Evolutionary conservation across 2,888 invertebrate species (phyloP).

Genomic region (Hypena proboscidalis): DNA sequence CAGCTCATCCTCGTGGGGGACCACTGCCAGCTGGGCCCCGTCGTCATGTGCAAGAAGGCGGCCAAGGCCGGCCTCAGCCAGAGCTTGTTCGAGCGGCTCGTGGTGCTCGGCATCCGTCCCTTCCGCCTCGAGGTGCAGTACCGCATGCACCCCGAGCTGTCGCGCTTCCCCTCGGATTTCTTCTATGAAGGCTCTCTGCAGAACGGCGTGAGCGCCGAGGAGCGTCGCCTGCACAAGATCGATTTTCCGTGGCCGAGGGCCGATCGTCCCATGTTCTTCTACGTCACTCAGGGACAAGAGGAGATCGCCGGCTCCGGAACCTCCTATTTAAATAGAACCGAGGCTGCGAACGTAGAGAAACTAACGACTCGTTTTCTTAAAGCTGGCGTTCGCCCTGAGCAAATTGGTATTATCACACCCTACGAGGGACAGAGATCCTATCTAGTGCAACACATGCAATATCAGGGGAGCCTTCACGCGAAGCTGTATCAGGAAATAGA

Average conservation of each 20-base stretch:
- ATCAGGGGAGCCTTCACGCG: conserved; percentile 98
- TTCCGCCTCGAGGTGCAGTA: conserved; percentile 99
- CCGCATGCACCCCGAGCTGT: conserved; percentile 99
- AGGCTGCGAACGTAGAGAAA: conserved; percentile 99
- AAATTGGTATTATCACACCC: conserved; percentile 99
- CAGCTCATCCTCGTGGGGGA: conserved; percentile 99
- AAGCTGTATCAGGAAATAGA: conserved; percentile 99
- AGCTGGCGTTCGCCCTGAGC: conserved; percentile 98
- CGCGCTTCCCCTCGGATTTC: conserved; percentile 99
- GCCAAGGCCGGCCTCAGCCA: conserved; percentile 98
- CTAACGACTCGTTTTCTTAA: conserved; percentile 97
- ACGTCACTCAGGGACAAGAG: conserved; percentile 99
- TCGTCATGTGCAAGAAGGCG: conserved; percentile 99
- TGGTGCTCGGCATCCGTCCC: conserved; percentile 98
- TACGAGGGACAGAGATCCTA: conserved; percentile 99
- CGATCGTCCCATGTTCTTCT: conserved; percentile 99
- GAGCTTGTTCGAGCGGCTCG: conserved; percentile 98
- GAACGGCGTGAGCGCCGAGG: conserved; percentile 99
- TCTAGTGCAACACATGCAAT: conserved; percentile 99
- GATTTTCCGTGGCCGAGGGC: conserved; percentile 99
- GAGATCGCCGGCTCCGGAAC: conserved; percentile 99
- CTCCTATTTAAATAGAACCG: conserved; percentile 98
- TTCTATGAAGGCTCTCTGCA: conserved; percentile 99
- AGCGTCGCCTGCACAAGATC: conserved; percentile 93
- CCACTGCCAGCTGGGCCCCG: conserved; percentile 99